Percentiles rank a stretch among this genome's conserved stretches.
Evolutionary conservation across 2,113 vertebrate genomes (phyloP).

Genomic region (Recurvirostra avosetta): DNA sequence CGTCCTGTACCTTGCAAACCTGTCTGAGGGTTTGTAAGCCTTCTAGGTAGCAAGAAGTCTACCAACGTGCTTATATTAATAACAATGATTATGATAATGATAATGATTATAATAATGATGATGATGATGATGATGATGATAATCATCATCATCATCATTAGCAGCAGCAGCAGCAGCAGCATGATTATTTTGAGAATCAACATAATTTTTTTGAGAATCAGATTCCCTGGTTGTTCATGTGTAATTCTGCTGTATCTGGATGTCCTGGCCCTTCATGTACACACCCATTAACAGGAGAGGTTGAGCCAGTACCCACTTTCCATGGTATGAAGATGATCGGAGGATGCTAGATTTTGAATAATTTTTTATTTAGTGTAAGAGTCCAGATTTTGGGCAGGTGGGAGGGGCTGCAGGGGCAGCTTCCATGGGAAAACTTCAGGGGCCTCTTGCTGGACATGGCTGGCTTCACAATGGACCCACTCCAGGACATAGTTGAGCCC

Average conservation of each 20-base stretch:
- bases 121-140: no score
- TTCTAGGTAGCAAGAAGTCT: neutral
- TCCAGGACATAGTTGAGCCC: neutral
- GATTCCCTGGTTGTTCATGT: fast-evolving
- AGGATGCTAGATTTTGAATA: neutral
- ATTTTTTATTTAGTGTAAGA: neutral
- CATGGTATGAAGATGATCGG: fast-evolving
- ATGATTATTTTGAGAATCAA: no score
- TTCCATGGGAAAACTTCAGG: neutral
- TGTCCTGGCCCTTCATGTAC: neutral
- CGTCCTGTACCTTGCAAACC: neutral
- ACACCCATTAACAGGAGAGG: neutral
- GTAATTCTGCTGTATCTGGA: neutral
- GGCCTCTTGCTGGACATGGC: fast-evolving
- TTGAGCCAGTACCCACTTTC: neutral
- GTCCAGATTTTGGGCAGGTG: neutral
- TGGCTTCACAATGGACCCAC: neutral
- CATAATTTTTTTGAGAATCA: neutral
- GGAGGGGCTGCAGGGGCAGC: no score
- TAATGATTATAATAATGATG: no score
- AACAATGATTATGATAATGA: no score
- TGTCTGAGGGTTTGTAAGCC: neutral
- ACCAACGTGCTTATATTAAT: no score
- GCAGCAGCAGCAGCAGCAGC: no score
- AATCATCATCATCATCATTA: no score